Base-by-base conservation (phyloP, 2,888 invertebrate species). In the Chorisops tibialis region DNA sequence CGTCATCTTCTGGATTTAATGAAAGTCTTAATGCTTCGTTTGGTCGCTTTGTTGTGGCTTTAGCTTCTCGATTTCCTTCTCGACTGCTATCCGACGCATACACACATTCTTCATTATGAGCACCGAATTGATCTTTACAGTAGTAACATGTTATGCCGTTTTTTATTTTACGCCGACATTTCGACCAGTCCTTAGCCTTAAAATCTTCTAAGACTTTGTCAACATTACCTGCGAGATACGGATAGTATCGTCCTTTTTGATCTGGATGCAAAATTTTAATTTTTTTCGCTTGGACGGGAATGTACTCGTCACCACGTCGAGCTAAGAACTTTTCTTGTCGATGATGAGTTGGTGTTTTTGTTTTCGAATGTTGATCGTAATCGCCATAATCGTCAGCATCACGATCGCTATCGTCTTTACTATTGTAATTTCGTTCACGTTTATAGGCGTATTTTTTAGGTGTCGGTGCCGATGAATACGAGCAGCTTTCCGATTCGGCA, bases 21-120 rank as follows among this genome's bases (percentile, higher is more conserved):
- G n/a, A n/a, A n/a, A n/a, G n/a, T n/a, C n/a, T n/a, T n/a, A n/a
- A n/a, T n/a, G n/a, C n/a, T 49, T 4, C 11, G 11, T 6, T 22
- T n/a, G 49, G 1, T 4, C n/a, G n/a, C 24, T 49, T 49, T 12
- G 4, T 3, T 14, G 12, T 9, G 5, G 22, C n/a, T 1, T 11
- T 2, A 4, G n/a, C 19, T 24, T 30, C 18, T 22, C 43, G 11
- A 45, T 56, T 14, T 11, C 1, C 6, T 2, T 52, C 38, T 1
- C 9, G 38, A 4, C 24, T 6, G 4, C 12, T 21, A 69, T 86
- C 86, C 1, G 87, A 86, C 7, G 88, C 82, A 75, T 84, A 89
- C 85, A 89, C 88, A 72, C 90, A 90, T 74, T 90, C 89, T 75
- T 90, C 89, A 70, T 89, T 85, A 73, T 87, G 85, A 52, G 85